A percentile compares a stretch with the other conserved stretches of the same genome.
Conservation (phyloP, 2,888 invertebrate genomes). For the Hyles lineata region DNA sequence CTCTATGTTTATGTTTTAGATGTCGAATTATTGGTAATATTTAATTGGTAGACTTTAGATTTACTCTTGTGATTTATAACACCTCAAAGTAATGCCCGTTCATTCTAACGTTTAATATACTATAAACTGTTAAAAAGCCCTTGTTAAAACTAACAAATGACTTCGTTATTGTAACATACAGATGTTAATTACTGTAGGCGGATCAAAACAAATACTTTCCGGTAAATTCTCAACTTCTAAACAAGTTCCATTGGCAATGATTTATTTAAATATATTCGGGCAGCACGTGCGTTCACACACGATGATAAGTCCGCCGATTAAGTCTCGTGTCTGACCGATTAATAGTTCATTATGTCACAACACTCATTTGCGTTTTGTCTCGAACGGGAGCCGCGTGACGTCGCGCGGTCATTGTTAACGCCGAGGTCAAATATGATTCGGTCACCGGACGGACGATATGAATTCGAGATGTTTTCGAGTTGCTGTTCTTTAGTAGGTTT, state of each 20-base stretch:
- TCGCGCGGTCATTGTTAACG: constrained; percentile 17
- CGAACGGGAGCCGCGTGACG: constrained; percentile 25
- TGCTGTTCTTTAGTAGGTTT: neutral
- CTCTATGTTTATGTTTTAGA: too few species aligned
- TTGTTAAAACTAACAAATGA: too few species aligned
- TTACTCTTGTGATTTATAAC: too few species aligned
- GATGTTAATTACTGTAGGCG: too few species aligned
- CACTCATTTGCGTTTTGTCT: constrained; percentile 28
- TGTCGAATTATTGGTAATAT: too few species aligned
- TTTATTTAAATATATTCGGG: constrained; percentile 2
- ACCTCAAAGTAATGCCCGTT: too few species aligned
- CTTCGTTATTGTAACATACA: too few species aligned
- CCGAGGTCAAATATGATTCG: constrained; percentile 26
- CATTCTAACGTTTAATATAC: too few species aligned
- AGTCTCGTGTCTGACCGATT: constrained; percentile 26
- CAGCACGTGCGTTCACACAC: constrained; percentile 13
- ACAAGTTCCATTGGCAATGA: constrained; percentile 7
- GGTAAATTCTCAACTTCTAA: neutral
- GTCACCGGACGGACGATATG: constrained; percentile 18
- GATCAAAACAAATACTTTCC: too few species aligned
- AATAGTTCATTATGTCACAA: constrained; percentile 27
- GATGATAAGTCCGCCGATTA: constrained; percentile 16
- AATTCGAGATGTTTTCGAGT: neutral
- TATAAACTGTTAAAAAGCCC: too few species aligned
- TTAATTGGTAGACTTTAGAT: too few species aligned